phyloP scores from a whole-genome alignment of 1,140 invertebrate genomes.

The Aphelinus certus region DNA sequence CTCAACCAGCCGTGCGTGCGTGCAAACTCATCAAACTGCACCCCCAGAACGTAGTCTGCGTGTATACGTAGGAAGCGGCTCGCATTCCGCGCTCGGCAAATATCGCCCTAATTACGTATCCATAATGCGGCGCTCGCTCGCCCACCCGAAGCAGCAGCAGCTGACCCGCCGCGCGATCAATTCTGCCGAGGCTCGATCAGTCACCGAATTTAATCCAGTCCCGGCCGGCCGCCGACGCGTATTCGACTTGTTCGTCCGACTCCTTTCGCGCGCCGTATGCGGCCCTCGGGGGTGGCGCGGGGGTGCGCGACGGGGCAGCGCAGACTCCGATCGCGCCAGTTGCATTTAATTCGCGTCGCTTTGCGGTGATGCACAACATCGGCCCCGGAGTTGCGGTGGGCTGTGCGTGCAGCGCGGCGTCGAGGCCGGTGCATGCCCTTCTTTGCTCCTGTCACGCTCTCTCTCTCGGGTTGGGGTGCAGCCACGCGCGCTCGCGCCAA shows the following conservation, averaged over 20 bases:
- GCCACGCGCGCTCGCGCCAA: too few relatives aligned
- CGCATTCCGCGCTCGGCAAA: slow-evolving; percentile 16
- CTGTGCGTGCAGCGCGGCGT: too few relatives aligned
- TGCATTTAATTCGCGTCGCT: neutral
- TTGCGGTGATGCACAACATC: neutral
- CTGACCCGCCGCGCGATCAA: slow-evolving; percentile 20
- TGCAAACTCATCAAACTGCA: slow-evolving; percentile 35
- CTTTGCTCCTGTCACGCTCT: too few relatives aligned
- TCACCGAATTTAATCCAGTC: neutral
- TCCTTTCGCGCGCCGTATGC: neutral
- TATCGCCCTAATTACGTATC: slow-evolving; percentile 36
- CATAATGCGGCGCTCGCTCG: slow-evolving; percentile 6
- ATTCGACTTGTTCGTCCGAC: too few relatives aligned
- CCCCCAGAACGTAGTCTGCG: neutral
- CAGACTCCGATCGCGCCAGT: neutral
- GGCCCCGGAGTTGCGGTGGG: too few relatives aligned
- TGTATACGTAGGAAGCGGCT: neutral
- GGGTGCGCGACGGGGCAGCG: neutral
- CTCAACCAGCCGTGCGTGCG: slow-evolving; percentile 25
- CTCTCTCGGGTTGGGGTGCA: too few relatives aligned
- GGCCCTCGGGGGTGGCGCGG: neutral
- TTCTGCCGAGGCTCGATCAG: slow-evolving; percentile 25
- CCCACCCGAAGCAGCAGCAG: neutral
- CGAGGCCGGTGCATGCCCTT: too few relatives aligned
- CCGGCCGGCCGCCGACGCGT: too few relatives aligned